A percentile compares a stretch with the other conserved stretches of the same genome.
phyloP scores from a whole-genome alignment of 2,888 invertebrate genomes.

The Dusona sp. region DNA sequence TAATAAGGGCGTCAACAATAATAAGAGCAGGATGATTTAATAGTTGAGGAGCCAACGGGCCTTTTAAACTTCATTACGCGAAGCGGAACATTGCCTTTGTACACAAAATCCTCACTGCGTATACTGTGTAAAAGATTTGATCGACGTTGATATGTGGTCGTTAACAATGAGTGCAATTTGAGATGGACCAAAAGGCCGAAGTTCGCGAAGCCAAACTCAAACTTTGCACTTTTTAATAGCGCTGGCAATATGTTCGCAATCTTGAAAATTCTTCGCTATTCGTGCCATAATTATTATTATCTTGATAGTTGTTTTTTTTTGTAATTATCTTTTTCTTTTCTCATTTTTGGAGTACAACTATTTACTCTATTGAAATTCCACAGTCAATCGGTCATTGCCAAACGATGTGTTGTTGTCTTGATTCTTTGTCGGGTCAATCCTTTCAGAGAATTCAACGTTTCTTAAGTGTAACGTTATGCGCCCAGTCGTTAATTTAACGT shows the following conservation, averaged over 20 bases:
- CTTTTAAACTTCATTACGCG: not conserved
- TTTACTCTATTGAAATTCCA: not conserved
- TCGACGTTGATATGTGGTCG: not conserved
- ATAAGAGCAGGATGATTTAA: constrained; percentile 59
- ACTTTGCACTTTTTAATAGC: not conserved
- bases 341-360: not conserved
- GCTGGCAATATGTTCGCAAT: no score
- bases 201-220: not conserved
- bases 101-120: constrained; percentile 1
- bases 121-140: not conserved
- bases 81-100: constrained; percentile 13
- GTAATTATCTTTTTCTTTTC: not conserved
- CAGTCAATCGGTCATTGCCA: not conserved
- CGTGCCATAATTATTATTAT: no score
- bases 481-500: constrained; percentile 11
- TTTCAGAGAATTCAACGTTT: not conserved
- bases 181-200: not conserved
- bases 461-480: constrained; percentile 3
- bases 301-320: not conserved
- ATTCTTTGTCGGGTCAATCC: not conserved
- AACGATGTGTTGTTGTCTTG: not conserved
- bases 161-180: not conserved
- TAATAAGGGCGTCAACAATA: constrained; percentile 55
- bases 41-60: constrained; percentile 5
- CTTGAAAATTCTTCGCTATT: no score